These are phyloP conservation scores for Netelia melanura DNA, from an alignment of 2,888 invertebrate species.

Conservation along the genomic window DNA sequence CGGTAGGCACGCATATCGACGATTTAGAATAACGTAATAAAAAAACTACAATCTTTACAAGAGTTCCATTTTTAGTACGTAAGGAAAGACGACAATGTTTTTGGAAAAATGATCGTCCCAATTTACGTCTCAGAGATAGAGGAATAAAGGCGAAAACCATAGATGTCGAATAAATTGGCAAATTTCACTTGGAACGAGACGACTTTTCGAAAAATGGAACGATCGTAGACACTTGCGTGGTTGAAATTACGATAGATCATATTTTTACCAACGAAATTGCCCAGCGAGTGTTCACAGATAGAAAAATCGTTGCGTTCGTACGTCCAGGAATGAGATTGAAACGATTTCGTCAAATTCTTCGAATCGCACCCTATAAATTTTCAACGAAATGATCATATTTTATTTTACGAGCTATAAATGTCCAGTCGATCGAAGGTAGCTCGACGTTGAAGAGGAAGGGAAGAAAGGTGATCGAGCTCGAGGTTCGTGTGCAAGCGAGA, in stretches of 20 bases:
- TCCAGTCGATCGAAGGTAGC: slow-evolving; percentile 2
- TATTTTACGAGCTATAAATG: slow-evolving; percentile 48
- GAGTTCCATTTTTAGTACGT: neutral
- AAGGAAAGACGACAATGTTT: neutral
- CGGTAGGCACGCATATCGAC: neutral
- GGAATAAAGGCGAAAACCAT: neutral
- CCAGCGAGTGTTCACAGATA: slow-evolving; percentile 11
- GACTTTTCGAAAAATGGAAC: neutral
- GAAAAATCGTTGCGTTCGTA: slow-evolving; percentile 14
- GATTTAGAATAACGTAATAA: neutral
- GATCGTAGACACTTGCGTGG: neutral
- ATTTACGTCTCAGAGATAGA: neutral
- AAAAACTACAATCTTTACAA: neutral
- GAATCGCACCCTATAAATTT: slow-evolving; percentile 40
- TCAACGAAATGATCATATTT: slow-evolving; percentile 45
- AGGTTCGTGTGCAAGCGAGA: slow-evolving; percentile 14
- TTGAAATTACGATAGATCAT: slow-evolving; percentile 11
- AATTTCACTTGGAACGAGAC: too few relatives aligned
- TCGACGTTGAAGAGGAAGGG: neutral
- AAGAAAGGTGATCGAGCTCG: slow-evolving; percentile 9
- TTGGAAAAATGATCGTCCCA: neutral
- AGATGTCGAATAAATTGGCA: too few relatives aligned
- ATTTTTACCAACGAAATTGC: slow-evolving; percentile 13
- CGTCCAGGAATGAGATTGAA: slow-evolving; percentile 23
- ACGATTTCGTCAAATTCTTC: slow-evolving; percentile 30